Percentiles rank a stretch among this genome's conserved stretches.
Evolutionary conservation across 2,888 invertebrate species (phyloP).

Genomic region (Campopleginae sp.): DNA sequence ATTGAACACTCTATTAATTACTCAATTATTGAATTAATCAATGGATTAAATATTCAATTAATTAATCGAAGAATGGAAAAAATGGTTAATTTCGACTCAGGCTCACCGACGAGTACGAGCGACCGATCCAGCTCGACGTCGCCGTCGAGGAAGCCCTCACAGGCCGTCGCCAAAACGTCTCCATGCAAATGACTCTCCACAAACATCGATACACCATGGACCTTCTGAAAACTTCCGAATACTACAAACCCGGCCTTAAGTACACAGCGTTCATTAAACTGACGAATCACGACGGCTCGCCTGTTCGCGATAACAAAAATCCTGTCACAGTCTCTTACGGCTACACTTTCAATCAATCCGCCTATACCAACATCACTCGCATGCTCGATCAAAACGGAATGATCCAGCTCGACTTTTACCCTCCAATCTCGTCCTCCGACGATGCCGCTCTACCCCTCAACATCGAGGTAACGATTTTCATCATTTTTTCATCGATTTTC

Average conservation of each 20-base stretch:
- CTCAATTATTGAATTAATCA: too few species aligned
- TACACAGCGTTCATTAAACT: slow-evolving; percentile 93
- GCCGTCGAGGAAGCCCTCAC: slow-evolving; percentile 96
- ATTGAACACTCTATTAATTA: too few species aligned
- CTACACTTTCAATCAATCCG: slow-evolving; percentile 86
- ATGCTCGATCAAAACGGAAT: slow-evolving; percentile 88
- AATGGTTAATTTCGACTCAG: slow-evolving; percentile 80
- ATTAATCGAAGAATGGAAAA: not conserved
- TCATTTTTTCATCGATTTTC: slow-evolving; percentile 16
- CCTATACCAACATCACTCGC: slow-evolving; percentile 85
- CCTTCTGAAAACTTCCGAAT: slow-evolving; percentile 92
- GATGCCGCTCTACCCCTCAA: slow-evolving; percentile 88
- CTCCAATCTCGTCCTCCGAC: slow-evolving; percentile 84
- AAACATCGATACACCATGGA: slow-evolving; percentile 91
- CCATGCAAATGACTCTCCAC: slow-evolving; percentile 90
- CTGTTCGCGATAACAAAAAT: slow-evolving; percentile 86
- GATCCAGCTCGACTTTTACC: slow-evolving; percentile 87
- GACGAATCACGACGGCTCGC: slow-evolving; percentile 89
- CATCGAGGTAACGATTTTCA: slow-evolving; percentile 86
- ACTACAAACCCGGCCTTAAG: slow-evolving; percentile 95
- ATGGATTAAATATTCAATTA: too few species aligned
- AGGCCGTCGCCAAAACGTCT: slow-evolving; percentile 92
- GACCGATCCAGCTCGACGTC: slow-evolving; percentile 93
- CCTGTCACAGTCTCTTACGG: slow-evolving; percentile 87
- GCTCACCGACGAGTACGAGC: slow-evolving; percentile 91